A percentile compares a stretch with the other conserved stretches of the same genome.
phyloP scores from a whole-genome alignment of 2,888 invertebrate genomes.

The Megaustenia siamemsis region DNA sequence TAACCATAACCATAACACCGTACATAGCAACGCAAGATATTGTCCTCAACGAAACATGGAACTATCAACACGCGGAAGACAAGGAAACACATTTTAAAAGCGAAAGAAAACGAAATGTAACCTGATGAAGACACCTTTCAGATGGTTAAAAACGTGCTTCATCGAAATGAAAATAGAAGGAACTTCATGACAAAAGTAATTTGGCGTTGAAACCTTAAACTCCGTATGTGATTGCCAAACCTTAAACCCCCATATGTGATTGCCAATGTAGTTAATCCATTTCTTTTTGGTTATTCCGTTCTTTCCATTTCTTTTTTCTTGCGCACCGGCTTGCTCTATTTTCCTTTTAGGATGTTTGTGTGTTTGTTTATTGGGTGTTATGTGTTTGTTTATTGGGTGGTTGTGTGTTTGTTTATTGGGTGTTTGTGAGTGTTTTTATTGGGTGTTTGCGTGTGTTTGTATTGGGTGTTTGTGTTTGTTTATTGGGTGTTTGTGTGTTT shows the following conservation, averaged over 20 bases:
- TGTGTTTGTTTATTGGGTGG: too few relatives aligned
- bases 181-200: conserved; percentile 3
- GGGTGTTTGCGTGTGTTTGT: too few relatives aligned
- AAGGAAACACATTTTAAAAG: not conserved
- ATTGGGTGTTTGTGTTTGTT: too few relatives aligned
- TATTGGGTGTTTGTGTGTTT: too few relatives aligned
- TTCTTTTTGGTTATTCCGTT: not conserved
- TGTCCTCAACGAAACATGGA: not conserved
- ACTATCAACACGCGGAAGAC: not conserved
- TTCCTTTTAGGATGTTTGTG: too few relatives aligned
- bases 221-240: conserved; percentile 11
- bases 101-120: not conserved
- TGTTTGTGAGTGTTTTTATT: too few relatives aligned
- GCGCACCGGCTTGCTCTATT: not conserved
- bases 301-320: not conserved
- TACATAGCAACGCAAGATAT: too few relatives aligned
- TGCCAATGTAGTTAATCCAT: too few relatives aligned
- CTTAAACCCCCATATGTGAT: too few relatives aligned
- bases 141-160: not conserved
- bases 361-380: too few relatives aligned
- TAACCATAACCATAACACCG: too few relatives aligned
- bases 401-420: too few relatives aligned
- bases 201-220: conserved; percentile 5
- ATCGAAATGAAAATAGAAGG: not conserved
- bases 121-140: not conserved